Conservation (phyloP, 2,113 vertebrate species). For the Picathartes gymnocephalus region DNA sequence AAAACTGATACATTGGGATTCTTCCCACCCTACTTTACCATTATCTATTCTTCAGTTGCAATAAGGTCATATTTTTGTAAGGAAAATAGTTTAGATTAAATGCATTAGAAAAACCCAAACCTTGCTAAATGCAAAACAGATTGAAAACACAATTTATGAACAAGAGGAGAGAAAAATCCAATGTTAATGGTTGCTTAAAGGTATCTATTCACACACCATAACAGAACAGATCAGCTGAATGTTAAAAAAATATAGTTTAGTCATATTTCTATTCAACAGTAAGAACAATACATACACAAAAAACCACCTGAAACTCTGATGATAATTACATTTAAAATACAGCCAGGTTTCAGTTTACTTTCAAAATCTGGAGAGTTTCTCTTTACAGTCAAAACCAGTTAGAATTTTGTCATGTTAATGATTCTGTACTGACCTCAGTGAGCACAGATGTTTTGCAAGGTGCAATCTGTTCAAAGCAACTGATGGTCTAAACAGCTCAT, state of each 20-base stretch:
- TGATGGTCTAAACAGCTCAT: not conserved
- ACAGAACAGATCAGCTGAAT: not conserved
- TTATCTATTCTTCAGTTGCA: not conserved
- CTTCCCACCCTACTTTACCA: not conserved
- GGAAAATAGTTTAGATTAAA: not conserved
- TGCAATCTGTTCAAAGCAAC: not conserved
- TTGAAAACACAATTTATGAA: not conserved
- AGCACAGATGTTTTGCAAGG: not conserved
- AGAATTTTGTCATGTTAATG: not conserved
- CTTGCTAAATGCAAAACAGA: not conserved
- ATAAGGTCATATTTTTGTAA: not conserved
- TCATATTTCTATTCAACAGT: not conserved
- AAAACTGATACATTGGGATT: not conserved
- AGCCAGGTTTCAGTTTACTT: not conserved
- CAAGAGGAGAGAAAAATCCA: not conserved
- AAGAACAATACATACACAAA: not conserved
- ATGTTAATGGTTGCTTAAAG: not conserved
- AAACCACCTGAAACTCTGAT: not conserved
- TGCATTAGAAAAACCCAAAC: not conserved
- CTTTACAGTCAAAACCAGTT: not conserved
- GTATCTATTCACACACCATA: not conserved
- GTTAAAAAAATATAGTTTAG: not conserved
- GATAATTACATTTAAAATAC: not conserved
- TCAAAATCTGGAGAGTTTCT: not conserved
- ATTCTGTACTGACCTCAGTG: not conserved